Base-by-base conservation (phyloP, 2,797 vertebrate genomes). In the Merluccius polli region DNA sequence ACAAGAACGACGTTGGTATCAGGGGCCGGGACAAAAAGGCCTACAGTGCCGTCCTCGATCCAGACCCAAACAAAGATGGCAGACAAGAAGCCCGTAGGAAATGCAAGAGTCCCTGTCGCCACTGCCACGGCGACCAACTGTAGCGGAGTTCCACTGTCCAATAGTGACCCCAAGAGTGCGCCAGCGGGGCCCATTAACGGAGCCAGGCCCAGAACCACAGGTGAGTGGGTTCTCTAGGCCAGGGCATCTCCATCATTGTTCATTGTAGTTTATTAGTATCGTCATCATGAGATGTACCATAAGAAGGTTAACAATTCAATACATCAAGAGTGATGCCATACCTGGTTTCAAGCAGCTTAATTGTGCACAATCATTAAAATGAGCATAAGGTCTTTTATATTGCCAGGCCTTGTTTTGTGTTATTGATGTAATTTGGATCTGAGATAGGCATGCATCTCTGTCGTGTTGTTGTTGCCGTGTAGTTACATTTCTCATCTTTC, bases 141-240 rank as follows among this genome's bases (percentile, higher is more conserved):
- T 31, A 15, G 27, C 67, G 15, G 31, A 32, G 44, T 82, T 71
- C 35, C 83, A 0, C 74, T 31, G 41, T 80, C 85, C 73, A 90
- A 88, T 27, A 36, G 70, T 36, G 9, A n/a, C 21, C 18, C 3
- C 75, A 93, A 81, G 81, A 92, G 78, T 83, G 77, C 82, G 2
- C 78, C 76, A 2, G 59, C 83, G 3, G 87, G 86, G 27, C 76
- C 87, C 38, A 77, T 73, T 35, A 86, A 77, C 48, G 85, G 72
- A 41, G 70, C 86, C 4, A 92, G 80, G 88, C 83, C 89, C 74
- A 94, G 91, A 89, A 86, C 78, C 32, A 79, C 90, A 84, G 84
- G 93, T 93, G 77, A 71, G 81, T 27, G 59, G 59, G 8, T 27
- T 65, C 59, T 12, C 24, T 12, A 65, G 59, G 59, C n/a, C 59